Percentiles rank a stretch among this genome's conserved stretches.
These are phyloP conservation scores for Drosophila repleta DNA, from an alignment of 1,140 invertebrate genomes.

Conservation along the genomic window DNA sequence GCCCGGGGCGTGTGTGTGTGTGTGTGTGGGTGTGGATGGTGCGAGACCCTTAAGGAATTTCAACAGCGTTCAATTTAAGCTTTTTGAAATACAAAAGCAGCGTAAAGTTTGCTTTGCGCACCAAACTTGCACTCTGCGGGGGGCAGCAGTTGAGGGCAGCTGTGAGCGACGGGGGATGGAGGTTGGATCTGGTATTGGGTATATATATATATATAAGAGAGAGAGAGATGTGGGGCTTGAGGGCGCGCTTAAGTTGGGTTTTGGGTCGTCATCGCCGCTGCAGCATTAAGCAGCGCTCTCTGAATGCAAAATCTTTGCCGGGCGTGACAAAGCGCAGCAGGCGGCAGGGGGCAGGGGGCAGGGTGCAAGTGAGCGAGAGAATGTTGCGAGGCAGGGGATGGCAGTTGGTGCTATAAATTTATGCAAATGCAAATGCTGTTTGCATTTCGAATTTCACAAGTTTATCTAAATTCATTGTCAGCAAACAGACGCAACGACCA, in stretches of 20 bases:
- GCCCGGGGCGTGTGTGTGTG: background rate
- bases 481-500: conserved; percentile 59
- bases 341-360: background rate
- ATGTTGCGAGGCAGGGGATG: background rate
- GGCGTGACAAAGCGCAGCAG: background rate
- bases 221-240: conserved; percentile 7
- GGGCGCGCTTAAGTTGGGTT: conserved; percentile 55
- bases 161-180: too few relatives aligned
- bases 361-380: background rate
- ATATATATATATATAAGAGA: background rate
- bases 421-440: conserved; percentile 79
- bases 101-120: conserved; percentile 68
- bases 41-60: conserved; percentile 70
- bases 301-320: conserved; percentile 26
- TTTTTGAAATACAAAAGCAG: conserved; percentile 72
- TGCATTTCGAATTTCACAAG: conserved; percentile 77
- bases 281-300: conserved; percentile 54
- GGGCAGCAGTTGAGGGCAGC: background rate
- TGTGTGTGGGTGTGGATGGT: background rate
- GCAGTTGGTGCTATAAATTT: conserved; percentile 60
- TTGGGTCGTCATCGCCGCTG: conserved; percentile 50
- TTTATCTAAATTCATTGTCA: conserved; percentile 82
- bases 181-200: background rate
- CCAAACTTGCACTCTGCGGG: conserved; percentile 49
- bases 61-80: conserved; percentile 78